These are phyloP conservation scores for Cranoglanis bouderius DNA, from an alignment of 2,113 vertebrate species.

Conservation along the genomic window DNA sequence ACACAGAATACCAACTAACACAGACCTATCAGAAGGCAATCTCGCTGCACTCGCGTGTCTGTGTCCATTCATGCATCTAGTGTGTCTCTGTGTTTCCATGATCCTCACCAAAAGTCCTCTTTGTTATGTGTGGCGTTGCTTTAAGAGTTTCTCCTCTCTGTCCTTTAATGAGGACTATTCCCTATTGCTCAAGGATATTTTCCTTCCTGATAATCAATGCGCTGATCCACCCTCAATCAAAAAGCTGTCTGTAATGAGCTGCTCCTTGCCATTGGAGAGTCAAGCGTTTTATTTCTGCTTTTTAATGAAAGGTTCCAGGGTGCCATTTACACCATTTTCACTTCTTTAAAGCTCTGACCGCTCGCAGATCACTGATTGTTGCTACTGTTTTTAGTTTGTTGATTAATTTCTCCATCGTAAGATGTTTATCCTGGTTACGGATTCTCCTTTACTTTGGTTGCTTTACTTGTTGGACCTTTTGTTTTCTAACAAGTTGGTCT, in stretches of 20 bases:
- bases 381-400: constrained; percentile 3
- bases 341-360: constrained; percentile 1
- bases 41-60: background rate
- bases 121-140: background rate
- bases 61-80: constrained; percentile 1
- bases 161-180: constrained; percentile 28
- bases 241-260: constrained; percentile 28
- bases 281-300: constrained; percentile 9
- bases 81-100: background rate
- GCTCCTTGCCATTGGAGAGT: constrained; percentile 7
- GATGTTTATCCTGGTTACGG: constrained; percentile 4
- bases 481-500: constrained; percentile 28
- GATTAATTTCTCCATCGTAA: constrained; percentile 21
- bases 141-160: constrained; percentile 9
- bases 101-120: background rate
- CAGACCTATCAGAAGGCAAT: constrained; percentile 15
- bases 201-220: constrained; percentile 38
- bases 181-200: constrained; percentile 10
- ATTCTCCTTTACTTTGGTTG: background rate
- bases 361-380: constrained; percentile 10
- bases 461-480: constrained; percentile 38
- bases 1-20: constrained; percentile 49
- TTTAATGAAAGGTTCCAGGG: constrained; percentile 32
- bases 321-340: background rate
- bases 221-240: constrained; percentile 18